These are phyloP conservation scores for Ischnus inquisitorius DNA, from an alignment of 2,888 invertebrate species.

Conservation along the genomic window DNA sequence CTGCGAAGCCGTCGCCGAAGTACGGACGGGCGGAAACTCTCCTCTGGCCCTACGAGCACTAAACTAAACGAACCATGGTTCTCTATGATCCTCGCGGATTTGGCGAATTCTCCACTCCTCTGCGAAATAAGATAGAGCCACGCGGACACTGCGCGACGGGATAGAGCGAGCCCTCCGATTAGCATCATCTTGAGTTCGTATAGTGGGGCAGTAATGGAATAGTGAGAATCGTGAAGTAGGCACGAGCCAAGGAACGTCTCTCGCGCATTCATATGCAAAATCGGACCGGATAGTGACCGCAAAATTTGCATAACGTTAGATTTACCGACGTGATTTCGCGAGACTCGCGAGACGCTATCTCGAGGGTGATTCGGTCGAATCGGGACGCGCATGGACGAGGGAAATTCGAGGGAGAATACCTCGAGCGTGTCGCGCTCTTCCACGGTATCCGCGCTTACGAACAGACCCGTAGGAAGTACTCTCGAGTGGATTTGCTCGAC, in stretches of 20 bases:
- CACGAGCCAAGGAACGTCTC: constrained; percentile 51
- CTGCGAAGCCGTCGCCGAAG: constrained; percentile 23
- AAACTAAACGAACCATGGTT: constrained; percentile 82
- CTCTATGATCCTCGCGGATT: constrained; percentile 49
- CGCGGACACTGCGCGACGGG: constrained; percentile 67
- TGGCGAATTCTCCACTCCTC: constrained; percentile 46
- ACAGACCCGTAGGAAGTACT: constrained; percentile 42
- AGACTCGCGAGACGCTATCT: constrained; percentile 56
- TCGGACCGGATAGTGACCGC: constrained; percentile 81
- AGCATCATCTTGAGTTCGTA: constrained; percentile 82
- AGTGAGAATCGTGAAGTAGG: constrained; percentile 63
- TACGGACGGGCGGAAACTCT: constrained; percentile 39
- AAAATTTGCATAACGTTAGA: constrained; percentile 84
- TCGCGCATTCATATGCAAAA: constrained; percentile 84
- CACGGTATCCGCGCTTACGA: constrained; percentile 11
- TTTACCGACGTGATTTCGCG: constrained; percentile 83
- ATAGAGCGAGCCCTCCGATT: constrained; percentile 76
- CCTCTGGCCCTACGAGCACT: constrained; percentile 75
- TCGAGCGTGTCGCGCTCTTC: constrained; percentile 58
- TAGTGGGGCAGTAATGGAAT: constrained; percentile 61
- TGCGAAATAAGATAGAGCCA: constrained; percentile 64
- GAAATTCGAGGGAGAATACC: constrained; percentile 63
- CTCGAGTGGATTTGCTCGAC: constrained; percentile 53
- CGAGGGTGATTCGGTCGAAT: constrained; percentile 52
- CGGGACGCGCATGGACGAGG: constrained; percentile 29